These are phyloP conservation scores for Nicator chloris DNA, from an alignment of 2,113 vertebrate species.

Conservation along the genomic window DNA sequence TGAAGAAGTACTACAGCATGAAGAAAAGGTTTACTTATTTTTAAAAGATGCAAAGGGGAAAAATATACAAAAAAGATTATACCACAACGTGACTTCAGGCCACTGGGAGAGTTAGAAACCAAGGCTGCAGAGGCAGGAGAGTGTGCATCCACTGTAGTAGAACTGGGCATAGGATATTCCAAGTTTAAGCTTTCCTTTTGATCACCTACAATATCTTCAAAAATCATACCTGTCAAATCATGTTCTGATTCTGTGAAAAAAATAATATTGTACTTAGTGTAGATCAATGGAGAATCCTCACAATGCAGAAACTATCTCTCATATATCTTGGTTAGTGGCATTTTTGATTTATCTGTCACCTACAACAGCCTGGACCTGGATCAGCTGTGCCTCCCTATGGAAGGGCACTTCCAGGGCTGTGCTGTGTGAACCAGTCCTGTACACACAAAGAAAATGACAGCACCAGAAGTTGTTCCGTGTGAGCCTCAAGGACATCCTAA, in stretches of 20 bases:
- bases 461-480: neutral
- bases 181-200: conserved; percentile 7
- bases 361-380: neutral
- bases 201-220: conserved; percentile 32
- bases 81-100: conserved; percentile 62
- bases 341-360: neutral
- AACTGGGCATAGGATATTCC: neutral
- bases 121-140: conserved; percentile 1
- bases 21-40: neutral
- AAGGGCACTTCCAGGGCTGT: neutral
- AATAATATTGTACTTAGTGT: neutral
- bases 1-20: neutral
- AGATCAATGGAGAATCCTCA: neutral
- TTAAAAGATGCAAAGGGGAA: neutral
- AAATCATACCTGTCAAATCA: neutral
- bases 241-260: neutral
- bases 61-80: neutral
- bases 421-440: too few species aligned
- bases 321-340: neutral
- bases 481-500: neutral
- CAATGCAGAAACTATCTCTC: neutral
- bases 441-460: neutral
- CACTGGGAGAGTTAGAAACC: neutral
- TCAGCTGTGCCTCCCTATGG: neutral
- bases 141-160: neutral